Conservation (phyloP, 2,888 invertebrate genomes). For the Dasypolia templi region DNA sequence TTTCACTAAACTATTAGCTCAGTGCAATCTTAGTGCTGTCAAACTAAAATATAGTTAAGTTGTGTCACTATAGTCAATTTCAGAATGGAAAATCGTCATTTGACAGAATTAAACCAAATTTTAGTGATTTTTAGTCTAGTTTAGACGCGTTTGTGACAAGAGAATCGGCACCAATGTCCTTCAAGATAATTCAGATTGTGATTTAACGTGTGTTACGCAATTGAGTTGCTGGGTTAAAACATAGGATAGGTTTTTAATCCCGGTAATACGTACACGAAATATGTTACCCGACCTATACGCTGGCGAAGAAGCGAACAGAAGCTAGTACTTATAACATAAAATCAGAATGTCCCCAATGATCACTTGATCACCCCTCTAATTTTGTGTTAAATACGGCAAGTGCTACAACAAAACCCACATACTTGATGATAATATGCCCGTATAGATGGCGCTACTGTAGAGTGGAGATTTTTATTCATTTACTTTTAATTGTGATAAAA, state of each 20-base stretch:
- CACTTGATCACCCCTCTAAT: slow-evolving; percentile 54
- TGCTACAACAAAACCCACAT: slow-evolving; percentile 65
- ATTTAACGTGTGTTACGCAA: too few relatives aligned
- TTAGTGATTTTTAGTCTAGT: too few relatives aligned
- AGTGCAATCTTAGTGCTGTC: too few relatives aligned
- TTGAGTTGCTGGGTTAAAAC: too few relatives aligned
- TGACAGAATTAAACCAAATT: too few relatives aligned
- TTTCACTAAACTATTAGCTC: too few relatives aligned
- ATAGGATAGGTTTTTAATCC: not conserved
- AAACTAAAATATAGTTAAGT: too few relatives aligned
- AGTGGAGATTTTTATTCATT: slow-evolving; percentile 75
- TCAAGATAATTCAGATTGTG: too few relatives aligned
- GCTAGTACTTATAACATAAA: slow-evolving; percentile 13
- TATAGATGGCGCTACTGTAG: slow-evolving; percentile 69
- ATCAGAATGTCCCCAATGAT: slow-evolving; percentile 39
- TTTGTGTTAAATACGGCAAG: slow-evolving; percentile 49
- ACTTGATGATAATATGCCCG: slow-evolving; percentile 70
- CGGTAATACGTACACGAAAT: not conserved
- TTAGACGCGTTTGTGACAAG: too few relatives aligned
- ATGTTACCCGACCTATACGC: not conserved
- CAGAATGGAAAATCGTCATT: too few relatives aligned
- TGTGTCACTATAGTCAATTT: too few relatives aligned
- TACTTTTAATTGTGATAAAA: slow-evolving; percentile 65
- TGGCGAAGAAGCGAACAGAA: not conserved
- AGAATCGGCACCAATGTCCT: too few relatives aligned